Evolutionary conservation across 1,140 invertebrate species (phyloP).

Genomic region (Neomicropteryx cornuta): DNA sequence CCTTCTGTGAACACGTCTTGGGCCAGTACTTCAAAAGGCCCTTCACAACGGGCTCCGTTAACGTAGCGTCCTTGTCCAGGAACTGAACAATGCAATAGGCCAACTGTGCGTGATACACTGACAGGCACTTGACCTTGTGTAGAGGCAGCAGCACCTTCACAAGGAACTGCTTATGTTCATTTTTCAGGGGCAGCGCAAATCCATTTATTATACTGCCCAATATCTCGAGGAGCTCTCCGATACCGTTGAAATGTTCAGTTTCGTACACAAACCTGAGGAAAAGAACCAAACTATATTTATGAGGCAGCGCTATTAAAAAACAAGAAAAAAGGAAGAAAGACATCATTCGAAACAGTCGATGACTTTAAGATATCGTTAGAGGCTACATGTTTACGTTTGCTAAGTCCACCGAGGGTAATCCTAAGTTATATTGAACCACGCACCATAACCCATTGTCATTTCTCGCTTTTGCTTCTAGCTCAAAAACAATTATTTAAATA

Average conservation of each 20-base stretch:
- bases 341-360: too few relatives aligned
- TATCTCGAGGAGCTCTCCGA: slow-evolving; percentile 97
- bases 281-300: slow-evolving; percentile 18
- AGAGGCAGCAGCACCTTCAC: slow-evolving; percentile 96
- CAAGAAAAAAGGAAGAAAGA: too few relatives aligned
- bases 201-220: slow-evolving; percentile 99
- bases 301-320: too few relatives aligned
- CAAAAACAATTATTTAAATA: too few relatives aligned
- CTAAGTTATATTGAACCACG: too few relatives aligned
- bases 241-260: slow-evolving; percentile 99
- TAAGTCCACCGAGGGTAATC: too few relatives aligned
- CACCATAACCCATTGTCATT: too few relatives aligned
- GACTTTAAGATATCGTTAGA: too few relatives aligned
- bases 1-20: slow-evolving; percentile 98
- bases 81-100: slow-evolving; percentile 99
- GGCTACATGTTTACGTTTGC: too few relatives aligned
- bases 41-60: slow-evolving; percentile 93
- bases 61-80: slow-evolving; percentile 93
- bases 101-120: slow-evolving; percentile 92
- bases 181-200: slow-evolving; percentile 93
- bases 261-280: slow-evolving; percentile 98
- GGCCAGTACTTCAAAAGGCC: slow-evolving; percentile 98
- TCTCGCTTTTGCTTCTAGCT: too few relatives aligned
- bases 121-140: slow-evolving; percentile 93
- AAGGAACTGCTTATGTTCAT: slow-evolving; percentile 96